A percentile compares a stretch with the other conserved stretches of the same genome.
phyloP scores from a whole-genome alignment of 2,888 invertebrate species.

The Drosophila tanythrix region DNA sequence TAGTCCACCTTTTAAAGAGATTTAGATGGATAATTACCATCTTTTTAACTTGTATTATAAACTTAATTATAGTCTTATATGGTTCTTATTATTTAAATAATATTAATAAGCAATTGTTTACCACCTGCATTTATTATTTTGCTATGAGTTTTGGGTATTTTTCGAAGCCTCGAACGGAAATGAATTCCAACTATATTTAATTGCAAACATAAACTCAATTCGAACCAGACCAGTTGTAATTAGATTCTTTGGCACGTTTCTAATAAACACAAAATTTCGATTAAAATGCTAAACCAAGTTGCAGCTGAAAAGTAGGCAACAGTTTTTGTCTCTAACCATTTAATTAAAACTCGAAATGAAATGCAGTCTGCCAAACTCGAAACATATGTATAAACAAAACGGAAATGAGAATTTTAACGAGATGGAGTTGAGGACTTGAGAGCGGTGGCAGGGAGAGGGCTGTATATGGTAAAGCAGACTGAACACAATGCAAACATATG shows the following conservation, averaged over 20 bases:
- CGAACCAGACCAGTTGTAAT: not conserved
- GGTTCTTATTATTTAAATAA: not conserved
- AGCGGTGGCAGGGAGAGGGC: not conserved
- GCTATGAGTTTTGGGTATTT: not conserved
- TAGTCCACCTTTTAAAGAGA: too few species aligned
- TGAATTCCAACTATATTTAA: not conserved
- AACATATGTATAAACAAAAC: conserved; percentile 31
- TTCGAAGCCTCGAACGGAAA: not conserved
- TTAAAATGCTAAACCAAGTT: conserved; percentile 10
- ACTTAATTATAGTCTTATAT: not conserved
- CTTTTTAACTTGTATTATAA: too few species aligned
- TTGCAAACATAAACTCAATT: not conserved
- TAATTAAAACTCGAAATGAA: conserved; percentile 44
- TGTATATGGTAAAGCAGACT: not conserved
- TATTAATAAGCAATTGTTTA: not conserved
- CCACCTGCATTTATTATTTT: not conserved
- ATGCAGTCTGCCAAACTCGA: conserved; percentile 13
- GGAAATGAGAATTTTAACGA: conserved; percentile 73
- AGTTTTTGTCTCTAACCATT: conserved; percentile 22
- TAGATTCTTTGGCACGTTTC: conserved; percentile 2
- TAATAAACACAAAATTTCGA: not conserved
- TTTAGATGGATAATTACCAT: too few species aligned
- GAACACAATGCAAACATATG: conserved; percentile 54
- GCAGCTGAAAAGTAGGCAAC: conserved; percentile 30
- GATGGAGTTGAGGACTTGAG: conserved; percentile 8